These are phyloP conservation scores for Sinotaia quadrata DNA, from an alignment of 2,888 invertebrate species.

Conservation along the genomic window DNA sequence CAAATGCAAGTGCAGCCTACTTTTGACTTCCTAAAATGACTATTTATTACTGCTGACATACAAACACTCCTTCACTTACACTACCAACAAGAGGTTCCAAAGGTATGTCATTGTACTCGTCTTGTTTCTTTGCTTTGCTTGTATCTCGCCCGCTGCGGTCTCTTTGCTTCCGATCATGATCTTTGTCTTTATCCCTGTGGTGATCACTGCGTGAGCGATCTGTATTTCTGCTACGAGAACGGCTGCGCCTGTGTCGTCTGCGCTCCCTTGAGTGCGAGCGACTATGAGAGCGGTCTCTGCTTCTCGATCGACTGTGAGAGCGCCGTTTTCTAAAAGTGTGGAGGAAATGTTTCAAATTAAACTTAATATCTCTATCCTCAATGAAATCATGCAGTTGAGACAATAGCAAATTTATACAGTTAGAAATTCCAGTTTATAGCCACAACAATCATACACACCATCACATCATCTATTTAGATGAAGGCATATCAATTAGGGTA, in stretches of 20 bases:
- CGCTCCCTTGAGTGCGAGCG: slow-evolving; percentile 33
- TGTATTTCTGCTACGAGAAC: slow-evolving; percentile 51
- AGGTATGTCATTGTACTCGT: slow-evolving; percentile 65
- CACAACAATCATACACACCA: too few species aligned
- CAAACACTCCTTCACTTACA: too few species aligned
- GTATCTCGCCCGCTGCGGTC: slow-evolving; percentile 38
- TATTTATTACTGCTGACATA: too few species aligned
- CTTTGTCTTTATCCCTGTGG: slow-evolving; percentile 35
- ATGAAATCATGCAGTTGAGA: too few species aligned
- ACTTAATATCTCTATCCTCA: too few species aligned
- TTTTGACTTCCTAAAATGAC: too few species aligned
- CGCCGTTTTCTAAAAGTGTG: slow-evolving; percentile 32
- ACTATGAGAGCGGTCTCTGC: slow-evolving; percentile 47
- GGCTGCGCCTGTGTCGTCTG: slow-evolving; percentile 43
- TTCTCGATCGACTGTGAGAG: slow-evolving; percentile 36
- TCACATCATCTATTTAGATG: too few species aligned
- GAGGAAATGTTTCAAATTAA: too few species aligned
- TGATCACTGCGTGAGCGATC: slow-evolving; percentile 38
- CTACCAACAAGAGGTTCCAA: slow-evolving; percentile 74
- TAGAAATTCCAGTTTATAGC: too few species aligned
- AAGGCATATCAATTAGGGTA: too few species aligned
- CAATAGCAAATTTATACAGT: too few species aligned
- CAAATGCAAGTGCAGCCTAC: too few species aligned
- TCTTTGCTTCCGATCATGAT: slow-evolving; percentile 20
- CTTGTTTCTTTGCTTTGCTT: slow-evolving; percentile 36